These are phyloP conservation scores for Parapristionchus giblindavisi DNA, from an alignment of 2,888 invertebrate genomes.

Conservation along the genomic window DNA sequence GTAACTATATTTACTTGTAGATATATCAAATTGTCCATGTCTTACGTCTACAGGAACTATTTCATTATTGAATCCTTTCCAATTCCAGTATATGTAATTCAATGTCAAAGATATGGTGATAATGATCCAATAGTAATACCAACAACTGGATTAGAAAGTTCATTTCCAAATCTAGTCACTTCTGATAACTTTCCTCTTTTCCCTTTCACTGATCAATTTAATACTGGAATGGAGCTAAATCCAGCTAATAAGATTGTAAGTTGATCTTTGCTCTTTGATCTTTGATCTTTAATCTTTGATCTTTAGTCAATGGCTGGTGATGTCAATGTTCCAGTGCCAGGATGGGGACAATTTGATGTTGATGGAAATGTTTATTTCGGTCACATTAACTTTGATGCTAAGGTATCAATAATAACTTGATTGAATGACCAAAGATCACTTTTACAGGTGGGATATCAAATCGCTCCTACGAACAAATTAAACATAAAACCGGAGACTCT, in stretches of 20 bases:
- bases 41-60: too few species aligned
- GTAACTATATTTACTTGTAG: too few species aligned
- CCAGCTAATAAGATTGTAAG: constrained; percentile 64
- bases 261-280: constrained; percentile 7
- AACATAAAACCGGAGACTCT: constrained; percentile 63
- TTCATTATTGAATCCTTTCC: too few species aligned
- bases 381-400: constrained; percentile 54
- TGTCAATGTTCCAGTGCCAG: constrained; percentile 63
- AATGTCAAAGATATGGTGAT: constrained; percentile 57
- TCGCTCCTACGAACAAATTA: constrained; percentile 60
- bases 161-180: constrained; percentile 62
- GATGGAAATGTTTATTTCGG: constrained; percentile 61
- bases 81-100: neutral
- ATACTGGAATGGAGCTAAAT: constrained; percentile 62
- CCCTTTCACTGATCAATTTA: constrained; percentile 65
- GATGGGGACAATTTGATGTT: constrained; percentile 66
- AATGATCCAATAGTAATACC: constrained; percentile 62
- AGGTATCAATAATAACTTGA: too few species aligned
- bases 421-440: neutral
- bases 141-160: constrained; percentile 49
- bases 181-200: constrained; percentile 65
- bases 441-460: constrained; percentile 58
- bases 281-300: neutral
- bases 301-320: constrained; percentile 61
- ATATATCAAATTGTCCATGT: too few species aligned